phyloP scores from a whole-genome alignment of 2,113 vertebrate species.

The Corapipo altera region DNA sequence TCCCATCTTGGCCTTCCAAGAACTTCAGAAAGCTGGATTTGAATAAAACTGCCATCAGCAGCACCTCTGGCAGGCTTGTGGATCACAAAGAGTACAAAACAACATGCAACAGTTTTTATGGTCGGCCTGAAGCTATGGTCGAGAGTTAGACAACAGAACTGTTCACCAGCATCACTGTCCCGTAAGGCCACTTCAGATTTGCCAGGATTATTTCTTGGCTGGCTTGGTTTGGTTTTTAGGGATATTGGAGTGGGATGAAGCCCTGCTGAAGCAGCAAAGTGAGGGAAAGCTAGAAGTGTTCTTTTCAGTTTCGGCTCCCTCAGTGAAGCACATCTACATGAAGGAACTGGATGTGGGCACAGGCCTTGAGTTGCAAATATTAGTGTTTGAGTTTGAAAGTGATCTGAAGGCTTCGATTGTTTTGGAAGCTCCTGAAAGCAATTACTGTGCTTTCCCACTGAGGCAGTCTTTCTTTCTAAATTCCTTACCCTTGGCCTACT shows the following conservation, averaged over 20 bases:
- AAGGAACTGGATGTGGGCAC: background rate
- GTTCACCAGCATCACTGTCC: background rate
- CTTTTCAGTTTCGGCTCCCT: background rate
- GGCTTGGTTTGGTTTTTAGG: background rate
- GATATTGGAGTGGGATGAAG: accelerated
- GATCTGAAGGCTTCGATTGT: background rate
- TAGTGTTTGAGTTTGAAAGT: background rate
- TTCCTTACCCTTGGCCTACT: background rate
- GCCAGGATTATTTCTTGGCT: background rate
- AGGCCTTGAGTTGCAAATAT: background rate
- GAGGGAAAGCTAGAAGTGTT: background rate
- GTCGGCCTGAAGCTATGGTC: background rate
- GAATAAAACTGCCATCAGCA: background rate
- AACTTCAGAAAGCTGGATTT: background rate
- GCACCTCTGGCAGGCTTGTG: background rate
- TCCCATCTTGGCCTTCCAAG: background rate
- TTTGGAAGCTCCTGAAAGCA: background rate
- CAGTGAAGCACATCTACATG: background rate
- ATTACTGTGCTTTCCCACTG: background rate
- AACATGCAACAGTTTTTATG: accelerated
- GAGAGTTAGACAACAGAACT: background rate
- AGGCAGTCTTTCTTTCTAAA: background rate
- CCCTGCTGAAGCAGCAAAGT: background rate
- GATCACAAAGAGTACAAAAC: background rate
- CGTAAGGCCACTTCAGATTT: background rate